These are phyloP conservation scores for Dysidea cf. avara DNA, from an alignment of 37 sponge, comb jelly and placozoan genomes.

Conservation along the genomic window DNA sequence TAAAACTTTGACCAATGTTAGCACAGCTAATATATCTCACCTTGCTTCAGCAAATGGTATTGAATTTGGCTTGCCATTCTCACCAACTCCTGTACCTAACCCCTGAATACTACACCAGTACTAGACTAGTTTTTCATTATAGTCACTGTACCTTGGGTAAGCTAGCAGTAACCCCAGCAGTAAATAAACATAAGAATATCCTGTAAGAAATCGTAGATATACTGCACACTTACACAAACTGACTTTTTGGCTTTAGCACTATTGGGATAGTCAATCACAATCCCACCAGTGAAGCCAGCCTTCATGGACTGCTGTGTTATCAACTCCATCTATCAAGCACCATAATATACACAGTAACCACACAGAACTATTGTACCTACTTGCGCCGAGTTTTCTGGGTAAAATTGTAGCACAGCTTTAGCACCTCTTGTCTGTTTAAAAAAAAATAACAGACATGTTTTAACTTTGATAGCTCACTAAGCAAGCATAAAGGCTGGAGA, in stretches of 20 bases:
- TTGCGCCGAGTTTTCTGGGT: constrained; percentile 96
- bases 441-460: constrained; percentile 28
- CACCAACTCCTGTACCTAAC: constrained; percentile 53
- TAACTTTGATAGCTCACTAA: constrained; percentile 53
- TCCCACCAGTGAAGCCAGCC: constrained; percentile 98
- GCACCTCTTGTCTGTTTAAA: constrained; percentile 79
- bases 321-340: constrained; percentile 74
- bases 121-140: no score
- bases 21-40: constrained; percentile 15
- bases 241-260: constrained; percentile 98
- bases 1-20: neutral
- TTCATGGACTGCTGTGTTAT: constrained; percentile 94
- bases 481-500: constrained; percentile 86
- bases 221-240: neutral
- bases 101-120: constrained; percentile 36
- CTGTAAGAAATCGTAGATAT: constrained; percentile 16
- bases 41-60: constrained; percentile 56
- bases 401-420: constrained; percentile 96
- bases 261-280: constrained; percentile 97
- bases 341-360: neutral
- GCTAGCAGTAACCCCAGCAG: constrained; percentile 80
- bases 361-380: neutral
- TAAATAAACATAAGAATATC: constrained; percentile 93
- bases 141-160: constrained; percentile 53
- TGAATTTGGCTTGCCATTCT: constrained; percentile 19